Evolutionary conservation across 2,113 vertebrate genomes (phyloP).

Genomic region (Etheostoma spectabile): DNA sequence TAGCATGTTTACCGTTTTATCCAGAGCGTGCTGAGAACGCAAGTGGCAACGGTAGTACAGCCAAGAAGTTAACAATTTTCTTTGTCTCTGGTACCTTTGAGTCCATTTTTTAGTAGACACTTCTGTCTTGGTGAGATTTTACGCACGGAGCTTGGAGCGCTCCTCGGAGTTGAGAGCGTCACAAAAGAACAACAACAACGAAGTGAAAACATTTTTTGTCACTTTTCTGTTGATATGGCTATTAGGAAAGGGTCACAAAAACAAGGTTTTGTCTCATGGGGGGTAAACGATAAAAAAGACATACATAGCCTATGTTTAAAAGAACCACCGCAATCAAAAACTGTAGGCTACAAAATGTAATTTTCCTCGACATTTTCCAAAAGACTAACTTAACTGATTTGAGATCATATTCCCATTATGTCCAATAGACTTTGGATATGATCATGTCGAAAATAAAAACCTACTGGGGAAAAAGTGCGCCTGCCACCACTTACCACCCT

Average conservation of each 20-base stretch:
- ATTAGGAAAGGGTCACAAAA: background rate
- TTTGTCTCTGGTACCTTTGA: background rate
- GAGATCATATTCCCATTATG: background rate
- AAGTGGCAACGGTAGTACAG: background rate
- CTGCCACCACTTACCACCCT: conserved; percentile 72
- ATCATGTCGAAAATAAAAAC: background rate
- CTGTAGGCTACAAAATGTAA: background rate
- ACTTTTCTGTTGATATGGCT: background rate
- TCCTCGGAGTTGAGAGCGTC: background rate
- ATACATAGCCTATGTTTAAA: background rate
- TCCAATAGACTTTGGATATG: background rate
- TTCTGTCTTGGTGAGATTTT: conserved; percentile 13
- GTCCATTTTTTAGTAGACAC: background rate
- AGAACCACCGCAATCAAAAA: background rate
- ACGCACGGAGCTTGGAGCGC: conserved; percentile 37
- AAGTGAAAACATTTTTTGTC: background rate
- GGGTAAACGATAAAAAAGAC: background rate
- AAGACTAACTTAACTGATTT: background rate
- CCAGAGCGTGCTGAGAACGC: background rate
- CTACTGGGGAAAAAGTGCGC: background rate
- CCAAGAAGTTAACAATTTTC: background rate
- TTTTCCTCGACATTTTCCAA: background rate
- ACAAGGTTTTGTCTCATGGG: too few species aligned
- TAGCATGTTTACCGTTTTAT: background rate
- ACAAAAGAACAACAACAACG: background rate